Evolutionary conservation across 2,113 vertebrate species (phyloP), one percentile per base, ranked within the genome.

Genomic region (Sebastes fasciatus): DNA sequence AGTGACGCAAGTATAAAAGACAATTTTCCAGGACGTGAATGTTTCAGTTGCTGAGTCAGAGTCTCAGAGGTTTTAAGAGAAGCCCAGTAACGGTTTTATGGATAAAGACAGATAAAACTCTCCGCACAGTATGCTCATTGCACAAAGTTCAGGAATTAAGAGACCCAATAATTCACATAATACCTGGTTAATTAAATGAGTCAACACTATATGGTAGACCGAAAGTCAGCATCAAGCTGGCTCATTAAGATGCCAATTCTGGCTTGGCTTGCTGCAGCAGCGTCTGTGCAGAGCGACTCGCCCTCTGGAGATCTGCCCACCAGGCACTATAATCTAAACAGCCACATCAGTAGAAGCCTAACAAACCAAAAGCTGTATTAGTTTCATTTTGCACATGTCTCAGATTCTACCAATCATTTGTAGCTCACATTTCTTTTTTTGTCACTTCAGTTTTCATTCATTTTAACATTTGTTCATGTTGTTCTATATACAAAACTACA

Each of bases 31-130:
- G 58, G 64, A 40, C 16, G 63, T 55, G 12, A 72, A 65, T 16
- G 64, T 51, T 78, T 76, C 1, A 68, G 63, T 46, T 57, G 60
- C 49, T 78, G 79, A 83, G 67, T 89, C 83, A 89, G 45, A 75
- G 62, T 82, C 42, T 76, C 46, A 23, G 21, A 65, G 67, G 66
- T 77, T 82, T 87, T 77, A 74, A 61, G 16, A n/a, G 0, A 60
- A n/a, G 42, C 51, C 26, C 23, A 19, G 43, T 42, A n/a, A 75
- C 52, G 43, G 54, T 45, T 70, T 62, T 8, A 69, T 17, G 77
- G 54, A 60, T 40, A 45, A 52, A 48, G 21, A 52, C 13, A 14
- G 19, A 54, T 13, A 71, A 57, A 72, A 21, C 1, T 48, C 46
- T 64, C 6, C 10, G 21, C 9, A 23, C 57, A 26, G 34, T 34